These are phyloP conservation scores for Trypoxylus dichotomus DNA, from an alignment of 1,140 invertebrate genomes.

Conservation along the genomic window DNA sequence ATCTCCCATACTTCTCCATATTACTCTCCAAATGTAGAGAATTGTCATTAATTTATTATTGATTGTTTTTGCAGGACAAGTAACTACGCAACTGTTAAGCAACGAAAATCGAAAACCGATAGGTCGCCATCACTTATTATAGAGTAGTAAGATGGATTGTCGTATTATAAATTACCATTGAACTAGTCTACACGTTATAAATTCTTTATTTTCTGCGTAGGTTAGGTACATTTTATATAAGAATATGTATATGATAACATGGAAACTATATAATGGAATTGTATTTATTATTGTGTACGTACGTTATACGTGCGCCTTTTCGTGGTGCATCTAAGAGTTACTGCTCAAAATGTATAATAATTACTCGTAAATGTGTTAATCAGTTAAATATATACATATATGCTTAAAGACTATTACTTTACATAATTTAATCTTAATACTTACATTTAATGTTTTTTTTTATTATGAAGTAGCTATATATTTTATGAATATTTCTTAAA, in stretches of 20 bases:
- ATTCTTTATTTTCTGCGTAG: not conserved
- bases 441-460: not conserved
- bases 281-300: not conserved
- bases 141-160: slow-evolving; percentile 42
- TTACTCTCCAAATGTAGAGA: not conserved
- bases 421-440: not conserved
- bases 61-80: slow-evolving; percentile 67
- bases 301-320: not conserved
- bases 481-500: not conserved
- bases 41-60: not conserved
- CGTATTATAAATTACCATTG: slow-evolving; percentile 15
- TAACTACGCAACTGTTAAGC: slow-evolving; percentile 82
- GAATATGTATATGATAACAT: not conserved
- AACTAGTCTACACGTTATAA: slow-evolving; percentile 10
- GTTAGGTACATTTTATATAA: not conserved
- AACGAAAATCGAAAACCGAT: slow-evolving; percentile 78
- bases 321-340: not conserved
- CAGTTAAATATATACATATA: not conserved
- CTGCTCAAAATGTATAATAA: slow-evolving; percentile 11
- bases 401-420: not conserved
- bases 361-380: not conserved
- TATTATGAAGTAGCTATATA: not conserved
- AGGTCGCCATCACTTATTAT: slow-evolving; percentile 74
- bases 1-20: not conserved
- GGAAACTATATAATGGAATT: not conserved